phyloP scores from a whole-genome alignment of 1,140 invertebrate species.

The Pachypeltis micranthus region DNA sequence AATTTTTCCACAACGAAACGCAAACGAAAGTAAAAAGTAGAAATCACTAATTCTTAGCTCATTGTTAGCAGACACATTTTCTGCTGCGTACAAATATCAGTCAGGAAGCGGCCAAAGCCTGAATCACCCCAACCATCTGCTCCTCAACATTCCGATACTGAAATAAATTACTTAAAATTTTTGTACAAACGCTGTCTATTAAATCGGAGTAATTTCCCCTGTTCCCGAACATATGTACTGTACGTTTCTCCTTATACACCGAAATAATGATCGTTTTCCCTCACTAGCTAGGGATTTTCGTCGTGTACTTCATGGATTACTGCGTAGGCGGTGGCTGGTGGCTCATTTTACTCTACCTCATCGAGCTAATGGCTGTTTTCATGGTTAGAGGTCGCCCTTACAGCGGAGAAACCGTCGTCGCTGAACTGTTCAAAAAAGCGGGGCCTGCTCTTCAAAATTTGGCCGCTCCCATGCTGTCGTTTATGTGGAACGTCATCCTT shows the following conservation, averaged over 20 bases:
- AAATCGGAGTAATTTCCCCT: too few relatives aligned
- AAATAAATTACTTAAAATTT: too few relatives aligned
- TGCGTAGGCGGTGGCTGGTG: constrained; percentile 73
- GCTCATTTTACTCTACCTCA: constrained; percentile 64
- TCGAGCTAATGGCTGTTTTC: constrained; percentile 65
- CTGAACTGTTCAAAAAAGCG: constrained; percentile 40
- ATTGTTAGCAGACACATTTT: too few relatives aligned
- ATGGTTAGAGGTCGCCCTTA: constrained; percentile 72
- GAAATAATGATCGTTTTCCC: constrained; percentile 19
- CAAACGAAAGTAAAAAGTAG: too few relatives aligned
- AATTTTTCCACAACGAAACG: too few relatives aligned
- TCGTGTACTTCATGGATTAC: constrained; percentile 75
- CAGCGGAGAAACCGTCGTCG: constrained; percentile 66
- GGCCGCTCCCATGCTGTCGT: constrained; percentile 60
- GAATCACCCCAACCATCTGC: too few relatives aligned
- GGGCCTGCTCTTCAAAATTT: constrained; percentile 41
- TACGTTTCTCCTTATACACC: too few relatives aligned
- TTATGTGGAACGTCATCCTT: constrained; percentile 76
- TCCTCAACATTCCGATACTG: too few relatives aligned
- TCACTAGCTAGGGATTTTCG: constrained; percentile 65
- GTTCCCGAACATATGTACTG: too few relatives aligned
- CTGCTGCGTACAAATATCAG: too few relatives aligned
- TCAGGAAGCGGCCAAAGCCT: too few relatives aligned
- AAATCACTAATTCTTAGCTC: too few relatives aligned
- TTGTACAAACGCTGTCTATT: not conserved